Percentiles rank a stretch among this genome's conserved stretches.
Evolutionary conservation across 1,140 invertebrate species (phyloP).

Genomic region (Rhopalosiphum maidis): DNA sequence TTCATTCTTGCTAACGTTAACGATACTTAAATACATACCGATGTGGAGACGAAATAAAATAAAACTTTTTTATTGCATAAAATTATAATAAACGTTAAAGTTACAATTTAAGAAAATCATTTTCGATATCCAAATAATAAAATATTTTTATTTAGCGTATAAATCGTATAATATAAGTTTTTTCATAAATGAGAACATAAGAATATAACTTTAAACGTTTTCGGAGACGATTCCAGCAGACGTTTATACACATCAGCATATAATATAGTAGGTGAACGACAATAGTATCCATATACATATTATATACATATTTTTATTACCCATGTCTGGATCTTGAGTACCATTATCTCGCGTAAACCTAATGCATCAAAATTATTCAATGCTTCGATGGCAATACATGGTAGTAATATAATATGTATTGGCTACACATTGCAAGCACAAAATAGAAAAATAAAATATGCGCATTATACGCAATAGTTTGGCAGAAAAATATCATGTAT

Average conservation of each 20-base stretch:
- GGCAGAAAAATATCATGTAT: background rate
- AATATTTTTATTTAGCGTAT: background rate
- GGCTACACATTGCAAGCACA: background rate
- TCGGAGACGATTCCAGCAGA: background rate
- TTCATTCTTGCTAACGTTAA: background rate
- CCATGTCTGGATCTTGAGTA: background rate
- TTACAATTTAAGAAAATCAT: slow-evolving; percentile 32
- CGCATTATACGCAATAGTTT: background rate
- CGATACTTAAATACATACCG: background rate
- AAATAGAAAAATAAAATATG: background rate
- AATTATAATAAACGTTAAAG: slow-evolving; percentile 1
- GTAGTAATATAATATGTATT: background rate
- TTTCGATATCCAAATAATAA: background rate
- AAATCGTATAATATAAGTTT: background rate
- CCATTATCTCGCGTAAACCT: background rate
- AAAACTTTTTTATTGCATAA: slow-evolving; percentile 32
- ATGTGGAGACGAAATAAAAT: background rate
- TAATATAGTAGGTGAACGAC: background rate
- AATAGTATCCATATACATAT: background rate
- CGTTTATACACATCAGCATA: background rate
- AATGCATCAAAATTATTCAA: slow-evolving; percentile 9
- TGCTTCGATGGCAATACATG: background rate
- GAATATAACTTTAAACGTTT: background rate
- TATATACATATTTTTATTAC: background rate
- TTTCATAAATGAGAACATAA: background rate